phyloP scores from a whole-genome alignment of 2,888 invertebrate genomes.

The Stenolophus ochropezus region DNA sequence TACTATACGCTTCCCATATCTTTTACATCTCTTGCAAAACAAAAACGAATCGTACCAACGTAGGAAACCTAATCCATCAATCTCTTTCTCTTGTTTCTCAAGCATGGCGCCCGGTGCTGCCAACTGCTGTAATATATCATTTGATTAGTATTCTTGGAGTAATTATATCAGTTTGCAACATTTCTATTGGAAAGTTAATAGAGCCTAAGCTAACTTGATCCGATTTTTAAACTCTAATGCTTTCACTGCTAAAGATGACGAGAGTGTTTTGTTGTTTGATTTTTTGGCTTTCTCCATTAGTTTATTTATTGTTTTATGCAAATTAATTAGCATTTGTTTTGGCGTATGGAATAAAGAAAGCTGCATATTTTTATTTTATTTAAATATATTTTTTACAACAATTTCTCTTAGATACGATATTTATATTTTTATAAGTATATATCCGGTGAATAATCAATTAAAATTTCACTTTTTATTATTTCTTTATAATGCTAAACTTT shows the following conservation, averaged over 20 bases:
- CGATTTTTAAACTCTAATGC: slow-evolving; percentile 16
- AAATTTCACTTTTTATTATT: too few species aligned
- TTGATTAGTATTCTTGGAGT: slow-evolving; percentile 22
- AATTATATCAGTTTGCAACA: slow-evolving; percentile 35
- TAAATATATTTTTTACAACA: too few species aligned
- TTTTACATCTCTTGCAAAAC: neutral
- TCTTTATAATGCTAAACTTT: too few species aligned
- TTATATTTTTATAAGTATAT: too few species aligned
- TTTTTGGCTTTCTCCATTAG: slow-evolving; percentile 25
- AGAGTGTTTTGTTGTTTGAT: slow-evolving; percentile 31
- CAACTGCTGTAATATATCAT: slow-evolving; percentile 1
- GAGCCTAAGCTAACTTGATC: slow-evolving; percentile 21
- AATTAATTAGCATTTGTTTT: slow-evolving; percentile 12
- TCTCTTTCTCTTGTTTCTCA: neutral
- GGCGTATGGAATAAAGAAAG: too few species aligned
- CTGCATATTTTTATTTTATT: too few species aligned
- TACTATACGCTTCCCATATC: neutral
- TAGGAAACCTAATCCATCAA: neutral
- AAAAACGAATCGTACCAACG: neutral
- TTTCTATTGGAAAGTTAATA: slow-evolving; percentile 48
- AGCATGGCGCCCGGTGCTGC: neutral
- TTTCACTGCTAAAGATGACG: slow-evolving; percentile 40
- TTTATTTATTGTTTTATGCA: slow-evolving; percentile 30
- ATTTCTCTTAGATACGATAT: too few species aligned
- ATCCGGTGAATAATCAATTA: too few species aligned